Conservation (phyloP, 1,140 invertebrate genomes). For the Drosophila kurseongensis region DNA sequence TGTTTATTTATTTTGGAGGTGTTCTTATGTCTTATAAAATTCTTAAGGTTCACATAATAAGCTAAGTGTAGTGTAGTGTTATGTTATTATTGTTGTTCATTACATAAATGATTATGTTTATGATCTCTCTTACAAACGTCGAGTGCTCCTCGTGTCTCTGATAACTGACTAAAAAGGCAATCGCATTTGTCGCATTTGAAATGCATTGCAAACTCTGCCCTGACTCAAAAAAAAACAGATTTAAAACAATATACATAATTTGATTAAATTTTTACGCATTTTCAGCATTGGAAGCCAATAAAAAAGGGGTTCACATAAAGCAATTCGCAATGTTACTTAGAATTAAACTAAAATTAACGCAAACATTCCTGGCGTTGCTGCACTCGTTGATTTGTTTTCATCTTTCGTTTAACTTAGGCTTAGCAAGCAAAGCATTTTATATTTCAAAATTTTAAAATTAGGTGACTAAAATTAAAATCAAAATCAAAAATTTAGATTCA, state of each 20-base stretch:
- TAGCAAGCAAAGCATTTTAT: slow-evolving; percentile 23
- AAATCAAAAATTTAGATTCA: slow-evolving; percentile 73
- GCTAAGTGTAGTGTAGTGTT: slow-evolving; percentile 48
- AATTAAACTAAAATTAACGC: slow-evolving; percentile 55
- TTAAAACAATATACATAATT: slow-evolving; percentile 56
- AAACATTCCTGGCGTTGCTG: slow-evolving; percentile 28
- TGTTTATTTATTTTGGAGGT: slow-evolving; percentile 33
- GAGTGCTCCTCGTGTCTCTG: slow-evolving; percentile 16
- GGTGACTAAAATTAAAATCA: slow-evolving; percentile 56
- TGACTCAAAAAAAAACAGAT: slow-evolving; percentile 36
- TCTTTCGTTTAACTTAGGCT: slow-evolving; percentile 34
- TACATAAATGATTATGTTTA: slow-evolving; percentile 52
- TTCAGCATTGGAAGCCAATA: slow-evolving; percentile 74
- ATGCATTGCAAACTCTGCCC: slow-evolving; percentile 72
- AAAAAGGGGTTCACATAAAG: slow-evolving; percentile 60
- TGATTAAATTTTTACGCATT: slow-evolving; percentile 61
- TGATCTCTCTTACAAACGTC: slow-evolving; percentile 15
- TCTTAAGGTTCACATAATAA: slow-evolving; percentile 68
- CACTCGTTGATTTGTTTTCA: slow-evolving; percentile 19
- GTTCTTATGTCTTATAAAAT: slow-evolving; percentile 68
- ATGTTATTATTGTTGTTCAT: slow-evolving; percentile 24
- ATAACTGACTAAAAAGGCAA: slow-evolving; percentile 51
- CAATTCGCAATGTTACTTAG: slow-evolving; percentile 54
- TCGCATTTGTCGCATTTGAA: slow-evolving; percentile 67
- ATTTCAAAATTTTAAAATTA: slow-evolving; percentile 33